Conservation (phyloP, 2,797 vertebrate species). For the Lerista edwardsae region DNA sequence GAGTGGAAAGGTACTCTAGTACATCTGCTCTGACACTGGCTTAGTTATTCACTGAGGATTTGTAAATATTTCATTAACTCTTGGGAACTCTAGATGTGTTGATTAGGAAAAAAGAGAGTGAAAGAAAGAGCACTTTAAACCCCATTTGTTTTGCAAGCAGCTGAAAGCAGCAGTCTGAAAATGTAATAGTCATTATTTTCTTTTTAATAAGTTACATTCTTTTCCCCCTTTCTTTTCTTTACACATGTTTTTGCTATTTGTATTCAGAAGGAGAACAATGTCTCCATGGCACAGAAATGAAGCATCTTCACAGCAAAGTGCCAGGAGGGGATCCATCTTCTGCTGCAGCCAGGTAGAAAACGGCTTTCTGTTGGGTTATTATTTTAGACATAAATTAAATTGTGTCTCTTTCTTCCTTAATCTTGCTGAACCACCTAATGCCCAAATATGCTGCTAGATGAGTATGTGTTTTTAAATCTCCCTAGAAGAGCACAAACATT, state of each 20-base stretch:
- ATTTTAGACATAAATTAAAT: constrained; percentile 23
- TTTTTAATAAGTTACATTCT: constrained; percentile 39
- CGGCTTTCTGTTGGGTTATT: not conserved
- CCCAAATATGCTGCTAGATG: constrained; percentile 39
- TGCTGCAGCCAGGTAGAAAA: constrained; percentile 65
- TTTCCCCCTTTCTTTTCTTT: not conserved
- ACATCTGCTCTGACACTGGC: not conserved
- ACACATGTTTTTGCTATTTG: constrained; percentile 53
- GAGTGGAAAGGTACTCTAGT: constrained; percentile 32
- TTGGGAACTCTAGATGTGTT: constrained; percentile 50
- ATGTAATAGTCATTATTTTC: constrained; percentile 61
- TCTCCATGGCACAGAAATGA: not conserved
- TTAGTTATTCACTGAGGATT: constrained; percentile 24
- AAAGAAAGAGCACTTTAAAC: constrained; percentile 7
- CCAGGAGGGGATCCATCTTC: constrained; percentile 33
- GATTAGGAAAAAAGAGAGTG: not conserved
- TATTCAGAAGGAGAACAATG: constrained; percentile 60
- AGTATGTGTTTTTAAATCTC: constrained; percentile 22
- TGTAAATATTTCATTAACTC: constrained; percentile 57
- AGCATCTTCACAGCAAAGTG: not conserved
- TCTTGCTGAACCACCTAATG: constrained; percentile 33
- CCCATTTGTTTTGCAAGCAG: constrained; percentile 54
- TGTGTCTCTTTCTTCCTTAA: constrained; percentile 33
- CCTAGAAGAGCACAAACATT: constrained; percentile 11
- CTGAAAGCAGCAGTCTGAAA: constrained; percentile 43